Base-by-base conservation (phyloP, 2,888 invertebrate species). In the Aradus depressus region DNA sequence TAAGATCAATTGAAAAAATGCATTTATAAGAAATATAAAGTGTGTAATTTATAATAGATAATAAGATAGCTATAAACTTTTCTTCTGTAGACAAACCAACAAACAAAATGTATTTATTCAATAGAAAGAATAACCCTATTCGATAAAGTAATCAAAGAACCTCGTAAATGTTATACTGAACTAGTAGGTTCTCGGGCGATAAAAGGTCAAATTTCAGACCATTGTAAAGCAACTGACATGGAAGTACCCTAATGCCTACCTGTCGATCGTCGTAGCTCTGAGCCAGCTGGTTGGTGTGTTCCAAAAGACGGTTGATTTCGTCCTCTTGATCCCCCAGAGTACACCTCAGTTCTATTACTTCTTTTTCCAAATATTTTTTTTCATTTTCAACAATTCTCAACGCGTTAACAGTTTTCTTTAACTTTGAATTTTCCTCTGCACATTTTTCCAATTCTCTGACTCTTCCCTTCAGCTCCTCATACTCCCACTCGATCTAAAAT, bases 401-500 rank as follows among this genome's bases (percentile, higher is more conserved):
- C 14, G 51, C 53, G 14, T 39, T 44, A 25, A 53, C 39, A 18
- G 37, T 42, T 38, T 38, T 31, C 34, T 48, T 43, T 14, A 54
- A 23, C 1, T 47, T 41, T 4, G 37, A 43, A 22, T 51, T 31
- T 23, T 54, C 54, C 10, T 28, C 37, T 32, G 44, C 34, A n/a
- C 37, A 4, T 14, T 43, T 21, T 21, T 39, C 35, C 51, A 54
- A 39, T 25, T 47, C 44, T 6, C 37, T 42, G 21, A 48, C 18
- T 37, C 25, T 51, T 4, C 21, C 41, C 26, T 51, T 47, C 8
- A 42, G 34, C 19, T 54, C 51, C 18, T 54, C 51, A 23, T 47
- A 48, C 2, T 54, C 54, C 54, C 54, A 54, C 38, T 54, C 51
- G 47, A 54, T 39, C 54, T 54, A 23, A 4, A 44, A 50, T 19